phyloP scores from a whole-genome alignment of 2,888 invertebrate species.

The Shargacucullia verbasci region DNA sequence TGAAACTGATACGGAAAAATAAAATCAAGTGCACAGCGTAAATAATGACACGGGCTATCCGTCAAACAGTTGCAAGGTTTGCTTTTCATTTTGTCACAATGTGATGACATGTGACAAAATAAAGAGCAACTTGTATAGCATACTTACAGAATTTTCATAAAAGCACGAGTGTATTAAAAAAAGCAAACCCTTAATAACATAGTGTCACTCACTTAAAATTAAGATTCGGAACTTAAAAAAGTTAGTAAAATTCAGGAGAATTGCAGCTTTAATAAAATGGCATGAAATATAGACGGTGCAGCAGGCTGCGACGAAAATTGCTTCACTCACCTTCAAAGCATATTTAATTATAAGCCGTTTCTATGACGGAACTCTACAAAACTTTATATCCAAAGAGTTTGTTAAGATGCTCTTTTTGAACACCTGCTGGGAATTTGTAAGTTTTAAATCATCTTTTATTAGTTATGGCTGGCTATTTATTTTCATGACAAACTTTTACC shows the following conservation, averaged over 20 bases:
- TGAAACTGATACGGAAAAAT: too few relatives aligned
- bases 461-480: background rate
- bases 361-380: constrained; percentile 29
- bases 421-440: constrained; percentile 7
- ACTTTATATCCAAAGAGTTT: constrained; percentile 34
- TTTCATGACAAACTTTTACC: background rate
- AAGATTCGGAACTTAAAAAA: too few relatives aligned
- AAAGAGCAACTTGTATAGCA: too few relatives aligned
- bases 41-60: too few relatives aligned
- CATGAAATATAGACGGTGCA: constrained; percentile 17
- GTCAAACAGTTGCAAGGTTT: too few relatives aligned
- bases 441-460: constrained; percentile 1
- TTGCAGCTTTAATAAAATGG: constrained; percentile 16
- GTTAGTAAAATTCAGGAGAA: background rate
- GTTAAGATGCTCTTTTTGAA: constrained; percentile 24
- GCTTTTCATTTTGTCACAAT: too few relatives aligned
- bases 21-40: too few relatives aligned
- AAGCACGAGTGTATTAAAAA: too few relatives aligned
- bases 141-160: too few relatives aligned
- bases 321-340: constrained; percentile 49
- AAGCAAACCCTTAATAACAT: too few relatives aligned
- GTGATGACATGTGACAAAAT: too few relatives aligned
- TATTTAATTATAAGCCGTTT: constrained; percentile 44
- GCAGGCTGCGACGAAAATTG: constrained; percentile 41
- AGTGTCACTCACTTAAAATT: too few relatives aligned